phyloP scores from a whole-genome alignment of 2,797 vertebrate species.

The Schizopygopsis pylzovi region DNA sequence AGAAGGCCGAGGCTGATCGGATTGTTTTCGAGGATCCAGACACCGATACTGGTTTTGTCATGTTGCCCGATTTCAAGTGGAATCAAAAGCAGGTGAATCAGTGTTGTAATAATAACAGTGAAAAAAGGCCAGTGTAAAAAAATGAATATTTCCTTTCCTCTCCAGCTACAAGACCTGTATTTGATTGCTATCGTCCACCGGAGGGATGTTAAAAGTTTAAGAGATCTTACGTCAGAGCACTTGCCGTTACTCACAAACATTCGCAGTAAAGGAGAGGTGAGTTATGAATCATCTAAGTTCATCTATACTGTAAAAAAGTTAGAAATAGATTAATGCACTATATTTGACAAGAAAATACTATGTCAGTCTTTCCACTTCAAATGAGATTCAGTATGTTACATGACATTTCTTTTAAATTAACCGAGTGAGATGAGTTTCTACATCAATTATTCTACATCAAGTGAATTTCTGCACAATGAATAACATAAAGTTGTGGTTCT shows the following conservation, averaged over 20 bases:
- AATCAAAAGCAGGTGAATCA: conserved; percentile 90
- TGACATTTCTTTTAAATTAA: not conserved
- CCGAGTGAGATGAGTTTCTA: not conserved
- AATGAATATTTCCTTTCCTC: not conserved
- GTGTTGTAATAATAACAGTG: not conserved
- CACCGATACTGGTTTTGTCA: conserved; percentile 84
- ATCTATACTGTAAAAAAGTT: not conserved
- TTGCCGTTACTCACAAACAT: conserved; percentile 88
- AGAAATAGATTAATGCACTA: not conserved
- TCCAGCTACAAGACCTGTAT: conserved; percentile 90
- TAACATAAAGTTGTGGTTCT: not conserved
- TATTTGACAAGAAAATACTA: no score
- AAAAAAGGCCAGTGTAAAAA: not conserved
- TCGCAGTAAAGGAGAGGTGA: conserved; percentile 85
- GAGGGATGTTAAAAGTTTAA: conserved; percentile 82
- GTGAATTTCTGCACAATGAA: not conserved
- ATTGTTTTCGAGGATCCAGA: conserved; percentile 91
- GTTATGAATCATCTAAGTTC: conserved; percentile 36
- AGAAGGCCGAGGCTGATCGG: conserved; percentile 90
- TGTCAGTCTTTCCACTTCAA: not conserved
- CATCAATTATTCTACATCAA: not conserved
- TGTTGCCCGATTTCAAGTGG: conserved; percentile 97
- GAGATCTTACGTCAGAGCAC: conserved; percentile 87
- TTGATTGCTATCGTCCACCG: conserved; percentile 86
- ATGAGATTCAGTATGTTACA: not conserved